Evolutionary conservation across 2,797 vertebrate species (phyloP).

Genomic region (Chiroxiphia lanceolata): DNA sequence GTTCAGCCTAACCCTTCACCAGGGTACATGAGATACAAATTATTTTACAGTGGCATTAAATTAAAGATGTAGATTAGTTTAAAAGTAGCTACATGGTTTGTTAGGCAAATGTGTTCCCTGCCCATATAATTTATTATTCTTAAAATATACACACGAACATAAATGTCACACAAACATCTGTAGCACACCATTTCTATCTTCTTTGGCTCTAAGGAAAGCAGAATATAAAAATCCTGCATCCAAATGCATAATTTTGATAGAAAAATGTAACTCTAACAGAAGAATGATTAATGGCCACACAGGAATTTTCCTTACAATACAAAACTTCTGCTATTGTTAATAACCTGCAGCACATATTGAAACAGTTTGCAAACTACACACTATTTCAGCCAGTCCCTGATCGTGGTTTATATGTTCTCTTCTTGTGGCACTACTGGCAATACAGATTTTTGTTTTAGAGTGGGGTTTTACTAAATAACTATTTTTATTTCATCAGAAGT

Average conservation of each 20-base stretch:
- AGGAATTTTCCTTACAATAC: background rate
- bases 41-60: background rate
- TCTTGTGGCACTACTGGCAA: background rate
- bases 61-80: background rate
- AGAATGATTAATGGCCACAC: background rate
- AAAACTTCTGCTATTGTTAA: background rate
- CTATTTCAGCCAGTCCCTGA: background rate
- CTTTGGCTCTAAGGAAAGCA: background rate
- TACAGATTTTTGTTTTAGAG: background rate
- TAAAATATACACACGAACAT: background rate
- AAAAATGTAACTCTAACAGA: background rate
- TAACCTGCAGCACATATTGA: background rate
- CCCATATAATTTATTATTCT: background rate
- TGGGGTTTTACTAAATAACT: background rate
- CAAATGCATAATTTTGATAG: background rate
- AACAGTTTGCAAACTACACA: background rate
- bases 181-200: background rate
- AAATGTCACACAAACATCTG: background rate
- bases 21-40: background rate
- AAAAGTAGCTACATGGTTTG: background rate
- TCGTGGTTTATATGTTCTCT: background rate
- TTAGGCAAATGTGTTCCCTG: background rate
- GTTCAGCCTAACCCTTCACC: background rate
- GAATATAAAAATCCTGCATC: background rate
- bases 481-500: background rate